phyloP scores from a whole-genome alignment of 2,113 vertebrate genomes.

The Pedionomus torquatus region DNA sequence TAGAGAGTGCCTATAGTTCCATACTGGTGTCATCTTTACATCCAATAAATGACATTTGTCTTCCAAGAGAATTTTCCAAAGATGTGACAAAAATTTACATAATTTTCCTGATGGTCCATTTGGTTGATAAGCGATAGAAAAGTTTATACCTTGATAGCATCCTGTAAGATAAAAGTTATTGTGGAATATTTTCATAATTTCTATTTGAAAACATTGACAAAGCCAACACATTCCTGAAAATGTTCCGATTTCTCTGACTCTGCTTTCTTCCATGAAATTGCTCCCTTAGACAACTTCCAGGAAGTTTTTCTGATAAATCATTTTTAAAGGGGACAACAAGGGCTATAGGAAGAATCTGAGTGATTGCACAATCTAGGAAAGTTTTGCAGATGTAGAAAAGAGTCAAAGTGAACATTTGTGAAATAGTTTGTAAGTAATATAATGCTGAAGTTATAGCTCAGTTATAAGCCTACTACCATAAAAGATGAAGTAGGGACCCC shows the following conservation, averaged over 20 bases:
- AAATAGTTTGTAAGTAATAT: not conserved
- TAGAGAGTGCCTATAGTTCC: not conserved
- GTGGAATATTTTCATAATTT: not conserved
- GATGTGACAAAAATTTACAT: not conserved
- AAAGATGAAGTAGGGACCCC: not conserved
- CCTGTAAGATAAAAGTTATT: not conserved
- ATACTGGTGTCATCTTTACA: not conserved
- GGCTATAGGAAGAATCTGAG: not conserved
- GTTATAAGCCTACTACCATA: not conserved
- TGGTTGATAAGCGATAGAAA: not conserved
- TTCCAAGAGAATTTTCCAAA: not conserved
- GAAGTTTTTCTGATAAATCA: not conserved
- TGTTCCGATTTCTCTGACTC: not conserved
- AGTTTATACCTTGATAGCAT: not conserved
- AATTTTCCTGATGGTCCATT: not conserved
- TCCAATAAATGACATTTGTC: not conserved
- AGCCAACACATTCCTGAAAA: not conserved
- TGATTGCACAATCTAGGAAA: not conserved
- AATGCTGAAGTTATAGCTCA: not conserved
- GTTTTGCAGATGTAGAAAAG: not conserved
- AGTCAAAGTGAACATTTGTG: not conserved
- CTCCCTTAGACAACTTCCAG: not conserved
- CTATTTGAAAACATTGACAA: not conserved
- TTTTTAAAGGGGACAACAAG: not conserved
- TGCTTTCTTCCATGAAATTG: not conserved